Base-by-base conservation (phyloP, 2,113 vertebrate species). In the Heloderma charlesbogerti region DNA sequence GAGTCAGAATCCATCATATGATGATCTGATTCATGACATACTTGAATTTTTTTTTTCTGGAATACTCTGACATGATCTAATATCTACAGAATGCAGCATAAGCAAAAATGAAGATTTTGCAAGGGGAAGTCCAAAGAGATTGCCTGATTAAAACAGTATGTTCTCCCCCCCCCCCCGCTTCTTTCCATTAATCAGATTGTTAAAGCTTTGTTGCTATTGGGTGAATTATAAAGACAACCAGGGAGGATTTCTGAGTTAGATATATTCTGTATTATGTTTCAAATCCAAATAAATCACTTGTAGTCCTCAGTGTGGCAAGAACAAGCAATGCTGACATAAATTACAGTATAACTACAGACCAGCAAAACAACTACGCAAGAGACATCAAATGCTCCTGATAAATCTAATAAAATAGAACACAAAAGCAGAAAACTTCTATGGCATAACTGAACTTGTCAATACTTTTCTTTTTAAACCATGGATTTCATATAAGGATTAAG, bases 161-260 rank as follows among this genome's bases (percentile, higher is more conserved):
- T 92, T 84, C 2, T 92, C 91, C 92, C n/a, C 15, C 40, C 20
- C 15, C 7, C 8, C 2, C 84, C 20, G 54, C 37, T 74, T 74
- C 37, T 80, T 71, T 86, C 89, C 87, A 95, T 95, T 93, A 6
- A 94, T 96, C 94, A 96, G 88, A 90, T 90, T 94, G 90, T 90
- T 93, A 92, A 93, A 92, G 18, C 83, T 82, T 88, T 92, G 90
- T 93, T 88, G 3, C 45, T 71, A 91, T n/a, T 93, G 89, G 88
- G 29, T 93, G 25, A 93, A 92, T 72, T 81, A 60, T 6, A 94
- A 92, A 91, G 91, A 95, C 87, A 5, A 0, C 1, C 43, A 18
- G 40, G 63, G 45, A 90, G 0, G 0, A 22, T 91, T 93, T 92
- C 84, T 93, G 48, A 92, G 45, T 31, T 81, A 77, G 83, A 84